A percentile compares a stretch with the other conserved stretches of the same genome.
phyloP scores from a whole-genome alignment of 1,140 invertebrate genomes.

The Nasonia longicornis region DNA sequence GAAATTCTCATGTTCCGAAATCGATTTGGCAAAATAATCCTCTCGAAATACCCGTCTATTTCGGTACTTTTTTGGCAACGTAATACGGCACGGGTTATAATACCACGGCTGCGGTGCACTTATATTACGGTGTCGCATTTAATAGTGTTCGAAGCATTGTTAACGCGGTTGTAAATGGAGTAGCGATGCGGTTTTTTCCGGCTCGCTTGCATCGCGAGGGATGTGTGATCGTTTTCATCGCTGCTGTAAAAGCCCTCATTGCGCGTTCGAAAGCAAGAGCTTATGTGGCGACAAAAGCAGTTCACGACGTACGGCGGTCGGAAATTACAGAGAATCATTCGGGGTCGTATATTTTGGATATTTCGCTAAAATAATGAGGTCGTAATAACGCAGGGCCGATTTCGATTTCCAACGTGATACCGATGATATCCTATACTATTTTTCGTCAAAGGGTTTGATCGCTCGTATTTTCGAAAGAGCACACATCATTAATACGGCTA shows the following conservation, averaged over 20 bases:
- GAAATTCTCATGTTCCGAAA: no score
- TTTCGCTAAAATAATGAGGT: background rate
- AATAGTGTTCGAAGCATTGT: conserved; percentile 11
- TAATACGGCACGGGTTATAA: background rate
- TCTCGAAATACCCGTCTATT: no score
- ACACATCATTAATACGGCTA: no score
- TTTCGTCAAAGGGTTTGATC: no score
- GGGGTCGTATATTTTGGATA: background rate
- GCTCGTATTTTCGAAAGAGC: no score
- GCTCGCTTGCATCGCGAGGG: background rate
- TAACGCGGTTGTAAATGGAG: conserved; percentile 19
- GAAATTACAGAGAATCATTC: background rate
- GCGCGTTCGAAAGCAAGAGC: conserved; percentile 14
- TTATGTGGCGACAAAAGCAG: background rate
- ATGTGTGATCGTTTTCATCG: conserved; percentile 36
- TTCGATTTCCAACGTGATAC: no score
- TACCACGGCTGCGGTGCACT: background rate
- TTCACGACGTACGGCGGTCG: background rate
- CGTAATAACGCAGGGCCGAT: no score
- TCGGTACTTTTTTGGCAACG: no score
- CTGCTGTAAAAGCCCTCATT: background rate
- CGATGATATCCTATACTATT: no score
- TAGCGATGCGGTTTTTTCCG: background rate
- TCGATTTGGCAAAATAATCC: no score
- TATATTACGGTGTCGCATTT: conserved; percentile 28